Conservation (phyloP, 2,113 vertebrate species). For the Bagarius yarrelli region DNA sequence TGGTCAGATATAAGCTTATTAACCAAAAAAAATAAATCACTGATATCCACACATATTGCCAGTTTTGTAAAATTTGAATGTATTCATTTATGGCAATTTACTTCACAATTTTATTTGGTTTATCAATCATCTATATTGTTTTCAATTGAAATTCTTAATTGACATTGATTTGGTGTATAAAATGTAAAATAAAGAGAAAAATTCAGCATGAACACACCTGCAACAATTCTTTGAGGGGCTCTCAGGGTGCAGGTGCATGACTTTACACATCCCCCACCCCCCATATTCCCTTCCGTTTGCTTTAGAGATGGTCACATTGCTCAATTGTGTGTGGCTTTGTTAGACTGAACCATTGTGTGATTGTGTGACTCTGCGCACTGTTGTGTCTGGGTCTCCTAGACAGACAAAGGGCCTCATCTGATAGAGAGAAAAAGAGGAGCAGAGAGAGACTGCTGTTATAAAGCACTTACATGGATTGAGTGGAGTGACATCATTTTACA, state of each 20-base stretch:
- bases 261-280: slow-evolving; percentile 61
- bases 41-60: too few relatives aligned
- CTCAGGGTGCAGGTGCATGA: slow-evolving; percentile 74
- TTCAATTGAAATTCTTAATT: background rate
- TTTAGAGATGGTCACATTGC: slow-evolving; percentile 65
- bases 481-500: slow-evolving; percentile 16
- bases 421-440: slow-evolving; percentile 44
- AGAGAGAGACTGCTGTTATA: slow-evolving; percentile 22
- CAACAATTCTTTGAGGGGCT: slow-evolving; percentile 49
- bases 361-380: slow-evolving; percentile 60
- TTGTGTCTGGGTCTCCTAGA: slow-evolving; percentile 72
- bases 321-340: slow-evolving; percentile 69
- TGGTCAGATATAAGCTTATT: slow-evolving; percentile 17
- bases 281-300: slow-evolving; percentile 49
- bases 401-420: slow-evolving; percentile 69
- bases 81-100: background rate
- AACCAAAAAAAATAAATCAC: background rate
- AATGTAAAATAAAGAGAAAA: slow-evolving; percentile 21
- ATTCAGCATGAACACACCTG: slow-evolving; percentile 69
- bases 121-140: background rate
- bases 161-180: background rate
- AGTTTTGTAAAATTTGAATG: too few relatives aligned
- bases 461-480: slow-evolving; percentile 15
- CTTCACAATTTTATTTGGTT: background rate
- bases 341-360: slow-evolving; percentile 65